Base-by-base conservation (phyloP, 2,797 vertebrate genomes). In the Phataginus tetradactyla region DNA sequence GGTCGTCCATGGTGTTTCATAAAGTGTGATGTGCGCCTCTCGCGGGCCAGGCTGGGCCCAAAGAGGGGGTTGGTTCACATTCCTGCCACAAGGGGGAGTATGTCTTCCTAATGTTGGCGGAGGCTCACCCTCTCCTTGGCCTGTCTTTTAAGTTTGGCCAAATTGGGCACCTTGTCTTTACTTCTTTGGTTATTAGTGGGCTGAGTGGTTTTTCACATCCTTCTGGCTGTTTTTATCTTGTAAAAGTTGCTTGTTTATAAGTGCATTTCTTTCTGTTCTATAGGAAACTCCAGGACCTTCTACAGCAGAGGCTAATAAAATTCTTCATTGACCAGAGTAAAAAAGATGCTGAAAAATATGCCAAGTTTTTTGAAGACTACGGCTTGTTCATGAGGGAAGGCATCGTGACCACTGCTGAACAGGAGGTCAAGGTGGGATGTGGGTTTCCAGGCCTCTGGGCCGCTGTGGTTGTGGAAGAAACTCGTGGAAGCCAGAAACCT, bases 351-450 rank as follows among this genome's bases (percentile, higher is more conserved):
- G 99, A 99, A 98, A 99, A 99, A 97, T 99, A 99, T 21, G 98
- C 95, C 92, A 99, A 98, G 94, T 99, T 99, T 98, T 99, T 99
- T 92, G 99, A 99, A 80, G 99, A 99, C 75, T 99, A 99, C 0
- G 99, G 99, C 12, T 98, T 99, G n/a, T 99, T 99, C 98, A 99
- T 99, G 98, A 98, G 99, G 94, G 99, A 99, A 97, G 99, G 99
- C 74, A 99, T 99, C 29, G 99, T 99, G 96, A 99, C 99, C 0
- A 99, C 99, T 0, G 98, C 99, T 8, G 99, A 99, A 64, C 99
- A 99, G 97, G 99, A 99, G 12, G 99, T 99, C 96, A 99, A 99
- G 99, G 99, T 99, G 72, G 42, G 79, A 11, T 21, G 34, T 34
- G n/a, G 5, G 7, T 64, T 32, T 66, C 49, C 1, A 1, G 72